phyloP scores from a whole-genome alignment of 2,113 vertebrate species.

The Oryzias javanicus region DNA sequence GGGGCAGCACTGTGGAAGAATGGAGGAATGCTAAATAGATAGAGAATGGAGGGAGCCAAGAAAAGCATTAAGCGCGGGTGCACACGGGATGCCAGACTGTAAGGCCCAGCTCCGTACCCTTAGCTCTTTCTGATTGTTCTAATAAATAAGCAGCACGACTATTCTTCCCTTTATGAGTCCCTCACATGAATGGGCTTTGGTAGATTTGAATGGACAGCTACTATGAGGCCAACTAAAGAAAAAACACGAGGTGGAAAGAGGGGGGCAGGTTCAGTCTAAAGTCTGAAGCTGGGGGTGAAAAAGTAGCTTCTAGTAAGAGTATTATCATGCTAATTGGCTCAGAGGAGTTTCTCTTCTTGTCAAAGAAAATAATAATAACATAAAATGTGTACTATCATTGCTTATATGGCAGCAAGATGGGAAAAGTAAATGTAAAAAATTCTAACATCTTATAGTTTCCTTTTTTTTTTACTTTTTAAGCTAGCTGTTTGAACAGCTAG shows the following conservation, averaged over 20 bases:
- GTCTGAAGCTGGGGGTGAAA: conserved; percentile 50
- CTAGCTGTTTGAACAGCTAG: too few species aligned
- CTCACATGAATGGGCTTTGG: conserved; percentile 41
- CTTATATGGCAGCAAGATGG: too few species aligned
- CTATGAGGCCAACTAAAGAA: conserved; percentile 24
- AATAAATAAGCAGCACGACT: conserved; percentile 45
- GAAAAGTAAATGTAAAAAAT: too few species aligned
- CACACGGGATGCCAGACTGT: conserved; percentile 9
- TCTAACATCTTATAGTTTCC: too few species aligned
- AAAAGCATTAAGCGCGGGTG: conserved; percentile 38
- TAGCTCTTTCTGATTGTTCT: conserved; percentile 40
- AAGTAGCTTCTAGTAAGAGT: conserved; percentile 48
- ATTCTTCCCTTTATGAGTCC: conserved; percentile 52
- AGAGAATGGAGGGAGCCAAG: conserved; percentile 50
- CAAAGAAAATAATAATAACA: conserved; percentile 37
- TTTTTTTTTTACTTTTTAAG: too few species aligned
- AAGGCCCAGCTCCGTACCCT: conserved; percentile 25
- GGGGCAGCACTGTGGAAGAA: conserved; percentile 37
- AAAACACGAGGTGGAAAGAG: conserved; percentile 17
- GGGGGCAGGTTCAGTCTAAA: conserved; percentile 57
- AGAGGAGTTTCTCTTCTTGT: conserved; percentile 43
- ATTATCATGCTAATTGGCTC: conserved; percentile 71
- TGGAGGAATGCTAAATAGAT: conserved; percentile 62
- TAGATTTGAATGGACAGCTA: conserved; percentile 38
- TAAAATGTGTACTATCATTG: too few species aligned